Base-by-base conservation (phyloP, 2,797 vertebrate genomes). In the Poeciliopsis turneri region DNA sequence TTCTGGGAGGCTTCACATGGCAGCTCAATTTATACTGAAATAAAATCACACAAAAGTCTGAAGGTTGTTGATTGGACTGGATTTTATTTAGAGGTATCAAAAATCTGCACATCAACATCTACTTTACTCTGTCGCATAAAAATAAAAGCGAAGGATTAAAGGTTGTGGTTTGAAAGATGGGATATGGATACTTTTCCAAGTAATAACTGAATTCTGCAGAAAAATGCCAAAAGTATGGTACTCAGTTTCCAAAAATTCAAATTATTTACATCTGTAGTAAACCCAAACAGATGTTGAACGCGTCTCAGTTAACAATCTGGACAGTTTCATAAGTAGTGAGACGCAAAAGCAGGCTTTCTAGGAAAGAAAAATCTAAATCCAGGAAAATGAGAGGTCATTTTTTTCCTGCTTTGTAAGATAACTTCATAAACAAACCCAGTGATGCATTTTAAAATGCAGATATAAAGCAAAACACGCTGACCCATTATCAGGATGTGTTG, bases 401-500 rank as follows among this genome's bases (percentile, higher is more conserved):
- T n/a, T 74, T 80, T 33, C 46, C 46, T 74, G 57, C 46, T 51
- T 83, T 82, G 57, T 75, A 55, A 72, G 76, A 74, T 73, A 78
- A 85, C 79, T 77, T 47, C 33, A 75, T 75, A 43, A 59, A 77
- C 80, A 76, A 74, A 64, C 74, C n/a, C 43, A 33, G 57, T 45
- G 77, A 73, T 78, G 49, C 74, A 18, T 86, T 86, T 79, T 74
- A 46, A 64, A 55, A 72, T 30, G 77, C 9, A 79, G 84, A 92
- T 84, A 83, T 78, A 79, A 81, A 51, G 78, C 72, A 46, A 69
- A 78, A 70, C 85, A 83, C 66, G 76, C 80, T 84, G 86, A 87
- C 77, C 82, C 59, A 91, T 90, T 90, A 88, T 84, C 89, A 89
- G 77, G 64, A 72, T 4, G 78, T 88, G 92, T 86, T 89, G 86